Evolutionary conservation across 2,113 vertebrate species (phyloP), one percentile per base, ranked within the genome.

Genomic region (Gasterosteus aculeatus): DNA sequence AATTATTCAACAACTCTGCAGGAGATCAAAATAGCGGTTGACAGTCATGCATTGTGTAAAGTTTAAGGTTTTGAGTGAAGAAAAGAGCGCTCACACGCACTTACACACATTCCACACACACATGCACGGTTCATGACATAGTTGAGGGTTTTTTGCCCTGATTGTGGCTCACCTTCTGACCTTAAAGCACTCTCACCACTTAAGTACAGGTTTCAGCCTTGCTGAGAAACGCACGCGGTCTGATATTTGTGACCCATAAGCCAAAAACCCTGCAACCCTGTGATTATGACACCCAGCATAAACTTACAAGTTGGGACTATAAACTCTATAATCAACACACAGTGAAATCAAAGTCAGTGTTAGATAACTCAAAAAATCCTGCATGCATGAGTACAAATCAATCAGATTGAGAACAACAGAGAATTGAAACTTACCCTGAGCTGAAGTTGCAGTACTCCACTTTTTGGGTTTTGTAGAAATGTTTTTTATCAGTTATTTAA

Each of bases 351-450:
- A 75, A 70, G 42, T 75, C 69, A 75, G 6, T 59, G 6, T 12
- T 67, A 46, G 35, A 72, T 26, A 2, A 44, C 9, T 59, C 39
- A 42, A 60, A 57, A 4, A 76, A 65, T 19, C 4, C 54, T 31
- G 53, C 14, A 15, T 69, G 75, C 58, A 57, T 65, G n/a, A 47
- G 59, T n/a, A 78, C 53, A 70, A 35, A 12, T 0, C 7, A 64
- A 69, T n/a, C 49, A 51, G 38, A 22, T 57, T 56, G 1, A 46
- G 29, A 82, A 70, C 5, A 70, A 1, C 15, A 10, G 16, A 66
- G 44, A 47, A 35, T n/a, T 10, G 3, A 67, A 64, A 92, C 92
- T 91, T 82, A 94, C 93, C 93, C 88, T 90, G 84, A 90, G 88
- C 77, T 85, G 89, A 86, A 88, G 80, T n/a, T 62, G 80, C 35